These are phyloP conservation scores for Archips xylosteana DNA, from an alignment of 2,888 invertebrate genomes.

Conservation along the genomic window DNA sequence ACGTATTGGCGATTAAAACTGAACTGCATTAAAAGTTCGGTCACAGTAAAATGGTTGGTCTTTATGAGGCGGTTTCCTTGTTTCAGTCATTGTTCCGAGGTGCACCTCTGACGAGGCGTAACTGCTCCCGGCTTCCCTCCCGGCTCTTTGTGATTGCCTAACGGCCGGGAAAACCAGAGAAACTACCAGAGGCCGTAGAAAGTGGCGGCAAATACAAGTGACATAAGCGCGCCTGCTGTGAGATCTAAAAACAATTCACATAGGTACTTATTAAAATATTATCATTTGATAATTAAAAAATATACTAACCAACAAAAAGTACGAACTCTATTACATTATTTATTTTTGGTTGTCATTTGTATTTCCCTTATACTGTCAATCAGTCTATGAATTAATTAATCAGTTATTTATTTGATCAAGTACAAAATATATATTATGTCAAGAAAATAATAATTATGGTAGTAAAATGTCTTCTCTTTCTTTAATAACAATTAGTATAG, in stretches of 20 bases:
- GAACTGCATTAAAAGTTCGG: neutral
- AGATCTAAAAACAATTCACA: neutral
- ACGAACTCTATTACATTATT: too few species aligned
- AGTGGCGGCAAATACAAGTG: constrained; percentile 12
- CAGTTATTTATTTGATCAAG: too few species aligned
- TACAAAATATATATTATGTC: too few species aligned
- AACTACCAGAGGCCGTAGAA: constrained; percentile 23
- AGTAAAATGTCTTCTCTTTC: too few species aligned
- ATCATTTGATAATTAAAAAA: too few species aligned
- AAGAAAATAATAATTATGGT: too few species aligned
- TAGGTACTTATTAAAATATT: too few species aligned
- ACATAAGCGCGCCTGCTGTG: neutral
- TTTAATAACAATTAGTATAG: too few species aligned
- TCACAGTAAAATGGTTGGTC: neutral
- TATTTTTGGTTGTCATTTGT: too few species aligned
- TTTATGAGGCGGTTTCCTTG: neutral
- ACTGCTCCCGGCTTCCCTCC: constrained; percentile 4
- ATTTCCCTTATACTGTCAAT: too few species aligned
- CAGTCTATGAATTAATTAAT: too few species aligned
- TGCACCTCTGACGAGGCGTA: constrained; percentile 13
- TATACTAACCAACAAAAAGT: too few species aligned
- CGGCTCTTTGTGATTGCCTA: constrained; percentile 28
- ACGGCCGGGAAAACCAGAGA: constrained; percentile 24
- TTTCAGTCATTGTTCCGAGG: neutral
- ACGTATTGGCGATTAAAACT: neutral